Evolutionary conservation across 2,888 invertebrate genomes (phyloP), one percentile per base, ranked within the genome.

Genomic region (Orchesellides sinensis): DNA sequence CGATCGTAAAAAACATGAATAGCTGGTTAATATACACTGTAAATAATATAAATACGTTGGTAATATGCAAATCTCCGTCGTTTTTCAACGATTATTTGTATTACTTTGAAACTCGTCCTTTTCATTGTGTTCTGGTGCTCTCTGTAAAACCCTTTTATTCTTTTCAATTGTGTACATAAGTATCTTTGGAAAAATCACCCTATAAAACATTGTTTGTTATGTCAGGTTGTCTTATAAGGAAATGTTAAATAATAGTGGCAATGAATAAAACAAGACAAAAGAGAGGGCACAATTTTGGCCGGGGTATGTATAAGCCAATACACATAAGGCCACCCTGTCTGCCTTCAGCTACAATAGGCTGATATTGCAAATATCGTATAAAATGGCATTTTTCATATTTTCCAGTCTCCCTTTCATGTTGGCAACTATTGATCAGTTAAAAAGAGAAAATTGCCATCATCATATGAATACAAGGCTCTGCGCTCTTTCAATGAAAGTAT

Each of bases 361-460:
- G 21, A 17, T 29, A 17, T 68, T 49, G 68, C 68, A 49, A 68
- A 68, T 73, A 10, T 10, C 23, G 56, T 61, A 54, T 25, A 52
- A 49, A 52, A 65, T 35, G 23, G 6, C 23, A 47, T 47, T 27
- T 27, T 29, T 66, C 52, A 52, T 29, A 32, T 69, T 69, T 47
- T 47, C 6, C 61, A 47, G 17, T 49, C 23, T 27, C n/a, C 19
- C 3, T 78, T 69, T 61, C 47, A 32, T 23, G 21, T 52, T 32
- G 47, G 59, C 47, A 68, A 79, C 72, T 79, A 79, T 73, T 72
- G 80, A 80, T 80, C 72, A 40, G 66, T 66, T 80, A 72, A 80
- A 80, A 66, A 80, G 80, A 27, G 66, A 45, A 73, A 72, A 66
- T 72, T 80, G 72, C 80, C 79, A 70, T 70, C 65, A 61, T 49